phyloP scores from a whole-genome alignment of 2,888 invertebrate genomes.

The Limnephilus marmoratus region DNA sequence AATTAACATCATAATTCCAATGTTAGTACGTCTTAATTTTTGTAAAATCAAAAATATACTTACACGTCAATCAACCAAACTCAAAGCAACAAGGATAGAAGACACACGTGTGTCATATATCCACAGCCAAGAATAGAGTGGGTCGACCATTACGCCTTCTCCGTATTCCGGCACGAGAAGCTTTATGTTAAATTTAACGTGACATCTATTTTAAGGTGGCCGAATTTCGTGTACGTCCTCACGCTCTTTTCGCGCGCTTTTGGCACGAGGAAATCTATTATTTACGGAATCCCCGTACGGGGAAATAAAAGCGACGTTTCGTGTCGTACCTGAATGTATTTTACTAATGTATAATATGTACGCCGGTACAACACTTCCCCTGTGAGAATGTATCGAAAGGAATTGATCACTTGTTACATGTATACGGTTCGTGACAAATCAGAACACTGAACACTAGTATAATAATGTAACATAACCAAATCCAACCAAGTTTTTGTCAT shows the following conservation, averaged over 20 bases:
- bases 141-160: neutral
- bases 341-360: constrained; percentile 11
- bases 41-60: too few species aligned
- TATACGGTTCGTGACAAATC: too few species aligned
- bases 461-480: too few species aligned
- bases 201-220: constrained; percentile 25
- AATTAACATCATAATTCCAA: too few species aligned
- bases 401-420: neutral
- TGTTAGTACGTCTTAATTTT: too few species aligned
- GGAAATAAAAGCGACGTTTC: constrained; percentile 25
- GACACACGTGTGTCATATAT: neutral
- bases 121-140: neutral
- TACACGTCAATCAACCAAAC: neutral
- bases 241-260: constrained; percentile 27
- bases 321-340: constrained; percentile 15
- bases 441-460: too few species aligned
- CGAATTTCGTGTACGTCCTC: constrained; percentile 25
- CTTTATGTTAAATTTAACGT: constrained; percentile 36
- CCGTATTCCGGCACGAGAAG: neutral
- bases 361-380: neutral
- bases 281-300: constrained; percentile 18
- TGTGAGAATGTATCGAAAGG: constrained; percentile 20
- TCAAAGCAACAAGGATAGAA: neutral
- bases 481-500: too few species aligned
- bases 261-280: constrained; percentile 11